Evolutionary conservation across 2,113 vertebrate species (phyloP), one percentile per base, ranked within the genome.

Genomic region (Amazona vittata): DNA sequence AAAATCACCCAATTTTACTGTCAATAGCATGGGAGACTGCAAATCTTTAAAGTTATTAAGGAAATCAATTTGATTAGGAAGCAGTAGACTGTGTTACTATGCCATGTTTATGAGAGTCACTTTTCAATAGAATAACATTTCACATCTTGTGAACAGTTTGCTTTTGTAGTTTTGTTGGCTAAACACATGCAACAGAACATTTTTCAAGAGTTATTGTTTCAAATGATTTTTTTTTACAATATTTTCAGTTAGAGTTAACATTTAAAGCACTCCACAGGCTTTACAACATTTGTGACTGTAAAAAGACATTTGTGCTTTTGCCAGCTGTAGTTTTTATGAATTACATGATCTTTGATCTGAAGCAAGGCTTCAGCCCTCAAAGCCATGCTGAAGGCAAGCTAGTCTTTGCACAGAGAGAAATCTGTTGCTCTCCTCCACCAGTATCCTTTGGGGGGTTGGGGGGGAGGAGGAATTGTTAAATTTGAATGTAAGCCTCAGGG

Each of bases 271-370:
- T 87, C 74, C 59, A 76, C 52, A 69, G 69, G 29, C 39, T 91
- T 86, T 68, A 71, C 12, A 92, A 90, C 43, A 77, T 75, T 79
- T 94, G 28, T 70, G 60, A 83, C 44, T 5, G 2, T 64, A 94
- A 83, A 91, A 94, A 90, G 22, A n/a, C 35, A 46, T 11, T 80
- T 77, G 29, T 50, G 37, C 57, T 90, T 94, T 90, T 89, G n/a
- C 79, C 87, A 95, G 71, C 39, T 83, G 28, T 93, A 71, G 16
- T 43, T 90, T 90, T 83, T 88, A 63, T 57, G 53, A 94, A 93
- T 93, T 87, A 83, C 37, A 20, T 39, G 33, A 75, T 93, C 43
- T 84, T 83, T 92, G 80, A 86, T 91, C 28, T 93, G 57, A 90
- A 78, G 50, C 52, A 95, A 87, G 85, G 37, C 18, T 79, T 94